Evolutionary conservation across 2,113 vertebrate species (phyloP), one percentile per base, ranked within the genome.

Genomic region (Actenoides lindsayi): DNA sequence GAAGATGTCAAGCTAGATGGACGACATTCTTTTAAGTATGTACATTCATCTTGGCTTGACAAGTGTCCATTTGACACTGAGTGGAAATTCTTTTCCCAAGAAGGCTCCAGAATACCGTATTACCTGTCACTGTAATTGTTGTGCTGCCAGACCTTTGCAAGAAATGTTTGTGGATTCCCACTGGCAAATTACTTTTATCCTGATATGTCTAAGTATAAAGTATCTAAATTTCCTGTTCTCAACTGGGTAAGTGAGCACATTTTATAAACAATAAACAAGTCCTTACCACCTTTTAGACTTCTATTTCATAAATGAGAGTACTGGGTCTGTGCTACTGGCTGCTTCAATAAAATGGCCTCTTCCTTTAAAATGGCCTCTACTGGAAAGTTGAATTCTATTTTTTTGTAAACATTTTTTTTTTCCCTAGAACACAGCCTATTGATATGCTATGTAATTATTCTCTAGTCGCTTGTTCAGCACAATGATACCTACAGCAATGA

Each of bases 41-140:
- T 83, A 71, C 83, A 96, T 96, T 96, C 82, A 77, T 97, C 93
- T 94, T 94, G 63, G n/a, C 62, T 94, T 96, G 96, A 96, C 94
- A 97, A 96, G 67, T 93, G 96, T 96, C 94, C 95, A 92, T 95
- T 97, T 95, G 90, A 95, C 77, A 94, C 93, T 53, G 74, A 95
- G 50, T 70, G 21, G 84, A 95, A 95, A 73, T 88, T 88, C 53
- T 87, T 96, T 79, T 78, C 51, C 51, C 62, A 51, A 95, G 82
- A 93, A 96, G 42, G 6, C 73, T 96, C 60, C 39, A 53, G 76
- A 87, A 87, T 81, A 53, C 25, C 1, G 0, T 51, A 83, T 75
- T 87, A 93, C 87, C 21, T 78, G 67, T 92, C 78, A 80, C 27
- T 35, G 50, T 76, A 95, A 64, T 70, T 89, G 51, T 83, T 85